These are phyloP conservation scores for Marisa cornuarietis DNA, from an alignment of 1,140 invertebrate species.

Conservation along the genomic window DNA sequence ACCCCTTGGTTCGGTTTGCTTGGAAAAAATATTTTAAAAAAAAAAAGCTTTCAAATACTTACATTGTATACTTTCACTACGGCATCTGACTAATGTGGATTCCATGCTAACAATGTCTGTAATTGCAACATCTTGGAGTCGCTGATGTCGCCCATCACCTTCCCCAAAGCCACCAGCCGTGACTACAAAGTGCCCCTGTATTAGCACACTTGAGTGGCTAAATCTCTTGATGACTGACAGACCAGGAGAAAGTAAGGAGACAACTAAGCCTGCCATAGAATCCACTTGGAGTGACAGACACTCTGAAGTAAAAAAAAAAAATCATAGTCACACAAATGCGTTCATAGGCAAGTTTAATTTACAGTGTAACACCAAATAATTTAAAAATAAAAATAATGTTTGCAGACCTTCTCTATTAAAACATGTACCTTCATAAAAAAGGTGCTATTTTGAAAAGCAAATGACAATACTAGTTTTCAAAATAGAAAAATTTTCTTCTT, in stretches of 20 bases:
- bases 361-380: too few species aligned
- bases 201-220: constrained; percentile 49
- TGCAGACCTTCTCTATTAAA: too few species aligned
- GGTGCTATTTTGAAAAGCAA: too few species aligned
- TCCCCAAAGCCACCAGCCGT: constrained; percentile 64
- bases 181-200: constrained; percentile 35
- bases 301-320: neutral
- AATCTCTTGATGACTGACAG: constrained; percentile 39
- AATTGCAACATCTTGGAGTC: constrained; percentile 49
- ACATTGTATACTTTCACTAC: constrained; percentile 31
- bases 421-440: too few species aligned
- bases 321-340: too few species aligned
- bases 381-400: too few species aligned
- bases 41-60: neutral
- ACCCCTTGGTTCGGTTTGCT: too few species aligned
- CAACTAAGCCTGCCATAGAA: neutral
- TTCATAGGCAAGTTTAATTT: too few species aligned
- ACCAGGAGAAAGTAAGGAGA: neutral
- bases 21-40: neutral
- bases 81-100: constrained; percentile 25
- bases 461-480: too few species aligned
- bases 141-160: constrained; percentile 55
- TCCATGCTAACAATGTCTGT: constrained; percentile 42
- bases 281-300: neutral
- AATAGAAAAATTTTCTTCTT: too few species aligned